Evolutionary conservation across 2,888 invertebrate species (phyloP), one percentile per base, ranked within the genome.

Genomic region (Heliconius cydno): DNA sequence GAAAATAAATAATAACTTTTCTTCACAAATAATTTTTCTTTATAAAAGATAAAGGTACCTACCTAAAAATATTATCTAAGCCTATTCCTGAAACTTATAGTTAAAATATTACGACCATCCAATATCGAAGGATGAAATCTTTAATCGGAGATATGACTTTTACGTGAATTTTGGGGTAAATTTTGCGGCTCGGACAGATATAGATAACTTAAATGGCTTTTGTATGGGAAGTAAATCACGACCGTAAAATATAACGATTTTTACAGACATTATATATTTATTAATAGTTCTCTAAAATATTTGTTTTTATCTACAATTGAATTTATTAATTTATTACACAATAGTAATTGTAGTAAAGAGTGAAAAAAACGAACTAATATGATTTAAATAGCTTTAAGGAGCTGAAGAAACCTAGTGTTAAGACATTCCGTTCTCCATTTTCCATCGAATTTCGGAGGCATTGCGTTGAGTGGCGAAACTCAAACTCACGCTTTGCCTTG

Each of bases 81-180:
- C n/a, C n/a, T 60, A 73, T 73, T 22, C 12, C 34, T 34, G 34
- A 60, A 38, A 75, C 15, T 41, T 63, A 63, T 10, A 75, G 94
- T 93, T 94, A 94, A 94, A 94, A 91, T 94, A 93, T 94, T 94
- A 94, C 93, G 94, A 92, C 88, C 92, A 90, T 87, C 91, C 92
- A 89, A 93, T 94, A 94, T 93, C 93, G 88, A 83, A 86, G 91
- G 91, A 92, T 90, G 90, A 92, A 92, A 94, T 94, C 93, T 93
- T 93, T 93, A 93, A 93, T 93, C 93, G 90, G 86, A 86, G 87
- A 89, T 89, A 88, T 86, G 85, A 89, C 88, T 90, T 81, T 78
- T 76, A 80, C 77, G 82, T 81, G 74, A 75, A 80, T 77, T 90
- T 91, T 90, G 91, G 90, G 90, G 90, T 86, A 88, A 91, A 88